Evolutionary conservation across 2,113 vertebrate genomes (phyloP).

Genomic region (Anoplopoma fimbria): DNA sequence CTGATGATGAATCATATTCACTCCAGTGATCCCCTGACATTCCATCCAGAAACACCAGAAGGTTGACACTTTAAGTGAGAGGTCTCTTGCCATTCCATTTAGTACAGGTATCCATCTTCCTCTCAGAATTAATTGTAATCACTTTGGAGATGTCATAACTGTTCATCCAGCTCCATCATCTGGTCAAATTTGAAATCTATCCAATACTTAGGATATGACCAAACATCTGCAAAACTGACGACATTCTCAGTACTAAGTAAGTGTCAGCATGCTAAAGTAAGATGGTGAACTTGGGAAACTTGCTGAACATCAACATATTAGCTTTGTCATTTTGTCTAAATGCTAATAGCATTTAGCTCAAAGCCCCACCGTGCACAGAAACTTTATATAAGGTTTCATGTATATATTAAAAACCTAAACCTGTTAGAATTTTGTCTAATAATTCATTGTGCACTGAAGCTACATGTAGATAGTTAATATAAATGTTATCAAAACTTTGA

Average conservation of each 20-base stretch:
- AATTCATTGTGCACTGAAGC: neutral
- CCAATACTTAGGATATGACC: too few relatives aligned
- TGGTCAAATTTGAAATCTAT: too few relatives aligned
- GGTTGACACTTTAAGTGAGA: neutral
- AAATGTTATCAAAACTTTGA: neutral
- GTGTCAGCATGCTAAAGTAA: neutral
- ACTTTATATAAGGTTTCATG: too few relatives aligned
- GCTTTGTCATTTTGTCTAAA: neutral
- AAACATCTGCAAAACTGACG: too few relatives aligned
- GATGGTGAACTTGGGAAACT: neutral
- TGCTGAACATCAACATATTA: neutral
- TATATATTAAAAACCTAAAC: too few relatives aligned
- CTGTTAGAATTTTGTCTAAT: neutral
- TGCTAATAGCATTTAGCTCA: neutral
- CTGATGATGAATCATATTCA: too few relatives aligned
- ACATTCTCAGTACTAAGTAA: neutral
- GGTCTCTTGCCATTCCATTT: neutral
- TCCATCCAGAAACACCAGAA: neutral
- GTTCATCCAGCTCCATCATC: too few relatives aligned
- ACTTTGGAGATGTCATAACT: too few relatives aligned
- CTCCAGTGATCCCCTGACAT: neutral
- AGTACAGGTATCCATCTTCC: neutral
- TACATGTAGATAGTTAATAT: neutral
- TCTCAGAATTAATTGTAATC: too few relatives aligned
- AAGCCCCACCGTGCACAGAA: too few relatives aligned